These are phyloP conservation scores for Apodemus agrarius DNA, from an alignment of 2,797 vertebrate species.

Conservation along the genomic window DNA sequence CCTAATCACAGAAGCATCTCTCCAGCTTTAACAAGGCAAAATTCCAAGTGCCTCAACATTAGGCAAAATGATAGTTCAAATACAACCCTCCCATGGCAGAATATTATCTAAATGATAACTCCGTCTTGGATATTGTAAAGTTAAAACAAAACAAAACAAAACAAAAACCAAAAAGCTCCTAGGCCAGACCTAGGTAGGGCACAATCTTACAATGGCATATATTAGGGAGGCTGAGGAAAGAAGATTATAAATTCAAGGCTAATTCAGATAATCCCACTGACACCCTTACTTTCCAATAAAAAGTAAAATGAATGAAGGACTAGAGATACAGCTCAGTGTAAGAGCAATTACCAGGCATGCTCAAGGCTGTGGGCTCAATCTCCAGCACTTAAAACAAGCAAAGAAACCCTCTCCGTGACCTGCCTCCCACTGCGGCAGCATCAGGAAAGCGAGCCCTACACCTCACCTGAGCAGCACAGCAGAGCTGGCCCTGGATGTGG, in stretches of 20 bases:
- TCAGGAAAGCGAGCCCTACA: background rate
- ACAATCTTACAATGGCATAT: background rate
- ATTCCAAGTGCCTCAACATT: slow-evolving; percentile 47
- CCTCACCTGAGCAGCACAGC: background rate
- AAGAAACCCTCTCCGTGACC: background rate
- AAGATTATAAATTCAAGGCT: background rate
- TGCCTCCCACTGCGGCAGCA: too few species aligned
- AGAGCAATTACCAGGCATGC: background rate
- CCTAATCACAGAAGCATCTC: background rate
- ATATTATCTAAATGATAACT: background rate
- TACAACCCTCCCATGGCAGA: background rate
- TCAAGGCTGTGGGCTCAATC: background rate
- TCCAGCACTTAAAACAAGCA: background rate
- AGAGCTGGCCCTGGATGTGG: background rate
- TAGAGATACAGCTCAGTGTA: background rate
- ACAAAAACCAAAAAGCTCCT: background rate
- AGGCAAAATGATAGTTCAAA: slow-evolving; percentile 37
- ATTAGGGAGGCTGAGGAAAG: background rate
- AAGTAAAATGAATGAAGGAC: background rate
- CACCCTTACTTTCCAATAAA: background rate
- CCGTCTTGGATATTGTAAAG: background rate
- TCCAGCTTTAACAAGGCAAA: background rate
- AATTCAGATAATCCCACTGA: background rate
- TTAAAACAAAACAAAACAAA: background rate
- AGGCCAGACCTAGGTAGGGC: background rate